A percentile compares a stretch with the other conserved stretches of the same genome.
Conservation (phyloP, 2,797 vertebrate species). For the Austrolebias charrua region DNA sequence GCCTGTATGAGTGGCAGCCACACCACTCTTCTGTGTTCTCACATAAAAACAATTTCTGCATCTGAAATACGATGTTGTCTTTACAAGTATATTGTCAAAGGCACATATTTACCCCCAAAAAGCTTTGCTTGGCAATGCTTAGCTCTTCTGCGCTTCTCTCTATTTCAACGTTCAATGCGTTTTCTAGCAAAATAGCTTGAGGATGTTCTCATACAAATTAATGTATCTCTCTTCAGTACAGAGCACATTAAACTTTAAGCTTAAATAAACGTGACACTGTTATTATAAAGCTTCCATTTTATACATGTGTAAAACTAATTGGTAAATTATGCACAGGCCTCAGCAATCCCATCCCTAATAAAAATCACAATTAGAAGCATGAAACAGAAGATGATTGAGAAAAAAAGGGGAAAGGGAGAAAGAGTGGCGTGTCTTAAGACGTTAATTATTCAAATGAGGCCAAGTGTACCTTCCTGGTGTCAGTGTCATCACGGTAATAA, state of each 20-base stretch:
- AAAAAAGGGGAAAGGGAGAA: constrained; percentile 37
- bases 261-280: constrained; percentile 78
- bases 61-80: constrained; percentile 34
- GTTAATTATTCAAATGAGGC: constrained; percentile 85
- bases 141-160: constrained; percentile 9
- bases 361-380: constrained; percentile 78
- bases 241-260: constrained; percentile 78
- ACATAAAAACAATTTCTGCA: constrained; percentile 21
- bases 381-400: constrained; percentile 47
- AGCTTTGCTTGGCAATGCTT: constrained; percentile 9
- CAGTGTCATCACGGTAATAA: constrained; percentile 79
- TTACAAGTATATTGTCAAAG: constrained; percentile 20
- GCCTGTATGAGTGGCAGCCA: constrained; percentile 35
- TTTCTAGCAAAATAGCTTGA: constrained; percentile 42
- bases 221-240: constrained; percentile 63
- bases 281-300: constrained; percentile 73
- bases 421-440: constrained; percentile 69
- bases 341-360: constrained; percentile 78
- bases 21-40: constrained; percentile 39
- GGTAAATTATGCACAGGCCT: constrained; percentile 79
- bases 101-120: constrained; percentile 7
- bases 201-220: constrained; percentile 68
- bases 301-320: constrained; percentile 75
- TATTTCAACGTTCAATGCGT: constrained; percentile 39
- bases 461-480: constrained; percentile 79